Percentiles rank a stretch among this genome's conserved stretches.
phyloP scores from a whole-genome alignment of 2,113 vertebrate species.

The Neolamprologus devosi region DNA sequence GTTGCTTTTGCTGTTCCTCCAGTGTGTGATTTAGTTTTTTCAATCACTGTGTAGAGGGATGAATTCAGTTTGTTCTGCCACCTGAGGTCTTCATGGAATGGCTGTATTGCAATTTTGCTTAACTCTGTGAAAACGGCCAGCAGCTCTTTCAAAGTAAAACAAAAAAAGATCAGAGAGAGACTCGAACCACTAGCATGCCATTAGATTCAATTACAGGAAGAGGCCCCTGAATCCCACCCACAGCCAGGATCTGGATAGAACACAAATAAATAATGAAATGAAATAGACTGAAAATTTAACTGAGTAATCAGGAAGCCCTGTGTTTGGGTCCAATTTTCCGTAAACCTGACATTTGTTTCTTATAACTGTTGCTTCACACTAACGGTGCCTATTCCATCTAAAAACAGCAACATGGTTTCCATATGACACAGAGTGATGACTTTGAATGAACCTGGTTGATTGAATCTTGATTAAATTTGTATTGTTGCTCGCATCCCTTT shows the following conservation, averaged over 20 bases:
- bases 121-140: no score
- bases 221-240: neutral
- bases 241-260: no score
- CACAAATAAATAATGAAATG: neutral
- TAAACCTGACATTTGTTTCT: neutral
- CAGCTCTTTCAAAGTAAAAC: no score
- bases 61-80: no score
- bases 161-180: no score
- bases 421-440: neutral
- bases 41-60: no score
- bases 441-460: neutral
- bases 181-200: no score
- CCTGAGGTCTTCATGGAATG: no score
- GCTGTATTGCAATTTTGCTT: no score
- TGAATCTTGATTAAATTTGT: neutral
- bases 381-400: neutral
- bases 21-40: no score
- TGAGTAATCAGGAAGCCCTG: fast-evolving
- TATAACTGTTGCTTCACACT: neutral
- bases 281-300: neutral
- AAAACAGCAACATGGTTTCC: neutral
- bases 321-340: neutral
- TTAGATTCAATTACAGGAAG: no score
- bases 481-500: fast-evolving
- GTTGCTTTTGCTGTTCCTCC: no score